Conservation (phyloP, 1,140 invertebrate genomes). For the Drosophila miranda region DNA sequence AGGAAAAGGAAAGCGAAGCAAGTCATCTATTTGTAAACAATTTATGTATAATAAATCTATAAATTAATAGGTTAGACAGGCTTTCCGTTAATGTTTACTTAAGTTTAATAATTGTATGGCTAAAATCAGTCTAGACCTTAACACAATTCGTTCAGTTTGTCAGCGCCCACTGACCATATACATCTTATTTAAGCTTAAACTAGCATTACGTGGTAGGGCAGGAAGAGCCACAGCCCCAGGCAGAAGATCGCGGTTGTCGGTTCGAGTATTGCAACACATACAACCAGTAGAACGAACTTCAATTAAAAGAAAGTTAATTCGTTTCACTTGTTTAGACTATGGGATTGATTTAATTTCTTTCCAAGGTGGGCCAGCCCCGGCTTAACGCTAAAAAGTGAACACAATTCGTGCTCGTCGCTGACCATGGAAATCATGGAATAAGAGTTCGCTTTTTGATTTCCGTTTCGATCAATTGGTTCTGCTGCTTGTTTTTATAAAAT, state of each 20-base stretch:
- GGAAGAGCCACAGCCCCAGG: background rate
- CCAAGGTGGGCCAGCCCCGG: too few species aligned
- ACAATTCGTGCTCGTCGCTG: background rate
- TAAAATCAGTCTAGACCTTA: constrained; percentile 49
- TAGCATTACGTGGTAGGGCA: background rate
- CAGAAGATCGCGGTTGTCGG: too few species aligned
- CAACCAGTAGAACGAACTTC: constrained; percentile 9
- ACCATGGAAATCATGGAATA: constrained; percentile 22
- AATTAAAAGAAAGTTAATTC: too few species aligned
- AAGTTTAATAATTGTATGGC: constrained; percentile 30
- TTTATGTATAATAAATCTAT: constrained; percentile 7
- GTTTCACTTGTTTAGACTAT: background rate
- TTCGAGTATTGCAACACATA: too few species aligned
- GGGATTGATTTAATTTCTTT: background rate
- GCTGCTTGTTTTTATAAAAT: constrained; percentile 35
- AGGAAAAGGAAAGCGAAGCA: constrained; percentile 62
- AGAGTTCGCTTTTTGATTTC: background rate
- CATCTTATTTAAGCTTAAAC: constrained; percentile 21
- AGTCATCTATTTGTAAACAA: constrained; percentile 33
- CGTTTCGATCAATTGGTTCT: constrained; percentile 2
- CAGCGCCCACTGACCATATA: constrained; percentile 4
- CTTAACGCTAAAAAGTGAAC: too few species aligned
- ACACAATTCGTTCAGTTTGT: constrained; percentile 31
- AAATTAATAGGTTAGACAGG: constrained; percentile 24
- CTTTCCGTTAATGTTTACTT: constrained; percentile 41